These are phyloP conservation scores for Etheostoma nigrum DNA, from an alignment of 2,797 vertebrate species.

Conservation along the genomic window DNA sequence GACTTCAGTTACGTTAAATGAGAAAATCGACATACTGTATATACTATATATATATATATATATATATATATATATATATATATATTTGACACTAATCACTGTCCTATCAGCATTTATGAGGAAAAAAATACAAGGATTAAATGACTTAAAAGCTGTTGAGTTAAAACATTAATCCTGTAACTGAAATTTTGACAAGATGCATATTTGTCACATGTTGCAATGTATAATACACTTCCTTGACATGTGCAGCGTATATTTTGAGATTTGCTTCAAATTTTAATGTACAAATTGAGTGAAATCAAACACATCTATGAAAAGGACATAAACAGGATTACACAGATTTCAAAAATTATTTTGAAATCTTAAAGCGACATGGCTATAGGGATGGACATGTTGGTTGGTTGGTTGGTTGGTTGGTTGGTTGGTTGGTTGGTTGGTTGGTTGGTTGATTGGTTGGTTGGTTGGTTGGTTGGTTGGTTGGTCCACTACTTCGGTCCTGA, in stretches of 20 bases:
- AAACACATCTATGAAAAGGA: not conserved
- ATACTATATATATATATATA: conserved; percentile 2
- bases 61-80: conserved; percentile 9
- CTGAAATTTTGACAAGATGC: conserved; percentile 13
- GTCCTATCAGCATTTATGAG: conserved; percentile 14
- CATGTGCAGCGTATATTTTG: not conserved
- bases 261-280: not conserved
- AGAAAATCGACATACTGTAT: conserved; percentile 12
- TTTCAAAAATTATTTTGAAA: not conserved
- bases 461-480: too few relatives aligned
- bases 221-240: conserved; percentile 9
- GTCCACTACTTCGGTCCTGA: not conserved
- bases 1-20: conserved; percentile 2
- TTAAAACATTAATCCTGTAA: conserved; percentile 15
- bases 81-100: conserved; percentile 5
- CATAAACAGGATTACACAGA: not conserved
- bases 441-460: too few relatives aligned
- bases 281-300: not conserved
- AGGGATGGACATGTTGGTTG: not conserved
- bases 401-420: too few relatives aligned
- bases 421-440: too few relatives aligned
- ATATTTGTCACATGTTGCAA: conserved; percentile 22
- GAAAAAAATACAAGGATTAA: not conserved
- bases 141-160: not conserved
- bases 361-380: not conserved